Evolutionary conservation across 2,113 vertebrate species (phyloP), one percentile per base, ranked within the genome.

Genomic region (Apaloderma vittatum): DNA sequence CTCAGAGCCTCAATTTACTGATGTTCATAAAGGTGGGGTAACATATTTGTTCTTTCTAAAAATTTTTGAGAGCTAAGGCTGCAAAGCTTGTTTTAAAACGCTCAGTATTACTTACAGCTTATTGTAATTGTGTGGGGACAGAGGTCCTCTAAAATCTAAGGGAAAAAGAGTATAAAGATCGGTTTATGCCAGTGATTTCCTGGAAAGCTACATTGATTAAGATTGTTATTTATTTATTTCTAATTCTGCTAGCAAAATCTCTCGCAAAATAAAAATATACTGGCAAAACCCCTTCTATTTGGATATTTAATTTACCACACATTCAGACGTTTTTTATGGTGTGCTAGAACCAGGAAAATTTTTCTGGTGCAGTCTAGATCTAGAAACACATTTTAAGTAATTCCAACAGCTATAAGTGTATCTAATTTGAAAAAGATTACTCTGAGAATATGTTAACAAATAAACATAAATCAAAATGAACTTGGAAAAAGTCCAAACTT

Each of bases 401-500:
- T 90, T 73, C 20, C 43, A 92, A 5, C 8, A 29, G 46, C 29
- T 48, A 7, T 77, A 61, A 88, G 29, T 70, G 9, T 67, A 67
- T 61, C 45, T 43, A 90, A 57, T 79, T 90, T 84, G 40, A 54
- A 73, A 92, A 93, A 65, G 73, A 48, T 80, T 86, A 4, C 45
- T 82, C 22, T 54, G 40, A 85, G 88, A 86, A 71, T 46, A 73
- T 37, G 26, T 46, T 80, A 85, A 62, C 18, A 93, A 92, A 89
- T 88, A 85, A 95, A 80, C 34, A 73, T 61, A 76, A 91, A 94
- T 78, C 10, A 93, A 76, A 76, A 18, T 21, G 12, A 68, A 70
- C 37, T 23, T 86, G 46, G 51, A 32, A 75, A 73, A 87, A 91
- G 51, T 54, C 3, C n/a, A 94, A 84, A 55, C 4, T 22, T 13